phyloP scores from a whole-genome alignment of 2,888 invertebrate species.

The Caradrina kadenii region DNA sequence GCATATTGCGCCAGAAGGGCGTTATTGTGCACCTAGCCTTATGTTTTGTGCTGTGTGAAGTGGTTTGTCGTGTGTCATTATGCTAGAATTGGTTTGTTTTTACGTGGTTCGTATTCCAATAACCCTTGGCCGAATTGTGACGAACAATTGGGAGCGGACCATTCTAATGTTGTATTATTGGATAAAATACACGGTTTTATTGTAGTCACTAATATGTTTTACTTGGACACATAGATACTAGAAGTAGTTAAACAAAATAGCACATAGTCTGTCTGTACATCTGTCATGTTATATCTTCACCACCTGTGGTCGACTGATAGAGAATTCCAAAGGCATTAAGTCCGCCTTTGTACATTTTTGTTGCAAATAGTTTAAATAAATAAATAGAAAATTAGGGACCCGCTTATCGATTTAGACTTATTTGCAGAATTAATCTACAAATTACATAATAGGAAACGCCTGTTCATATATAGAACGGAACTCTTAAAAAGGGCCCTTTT shows the following conservation, averaged over 20 bases:
- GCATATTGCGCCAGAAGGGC: slow-evolving; percentile 80
- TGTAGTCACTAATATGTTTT: slow-evolving; percentile 21
- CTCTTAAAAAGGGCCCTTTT: no score
- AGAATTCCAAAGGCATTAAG: no score
- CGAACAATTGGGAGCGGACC: slow-evolving; percentile 60
- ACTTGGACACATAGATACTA: slow-evolving; percentile 4
- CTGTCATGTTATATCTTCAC: no score
- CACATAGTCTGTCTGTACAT: no score
- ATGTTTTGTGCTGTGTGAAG: slow-evolving; percentile 66
- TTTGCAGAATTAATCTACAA: no score
- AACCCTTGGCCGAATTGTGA: slow-evolving; percentile 65
- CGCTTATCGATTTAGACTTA: no score
- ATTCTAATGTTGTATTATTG: slow-evolving; percentile 37
- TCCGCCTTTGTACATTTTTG: no score
- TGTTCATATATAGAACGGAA: no score
- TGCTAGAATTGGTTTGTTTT: slow-evolving; percentile 60
- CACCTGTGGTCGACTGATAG: no score
- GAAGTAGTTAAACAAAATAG: not conserved
- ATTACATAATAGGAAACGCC: no score
- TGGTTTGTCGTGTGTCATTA: slow-evolving; percentile 63
- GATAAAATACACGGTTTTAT: slow-evolving; percentile 46
- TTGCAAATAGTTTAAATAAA: no score
- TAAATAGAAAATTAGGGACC: no score
- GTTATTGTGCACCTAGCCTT: slow-evolving; percentile 71
- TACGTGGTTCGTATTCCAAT: slow-evolving; percentile 61